phyloP scores from a whole-genome alignment of 2,113 vertebrate species.

The Thalassarche chlororhynchos region DNA sequence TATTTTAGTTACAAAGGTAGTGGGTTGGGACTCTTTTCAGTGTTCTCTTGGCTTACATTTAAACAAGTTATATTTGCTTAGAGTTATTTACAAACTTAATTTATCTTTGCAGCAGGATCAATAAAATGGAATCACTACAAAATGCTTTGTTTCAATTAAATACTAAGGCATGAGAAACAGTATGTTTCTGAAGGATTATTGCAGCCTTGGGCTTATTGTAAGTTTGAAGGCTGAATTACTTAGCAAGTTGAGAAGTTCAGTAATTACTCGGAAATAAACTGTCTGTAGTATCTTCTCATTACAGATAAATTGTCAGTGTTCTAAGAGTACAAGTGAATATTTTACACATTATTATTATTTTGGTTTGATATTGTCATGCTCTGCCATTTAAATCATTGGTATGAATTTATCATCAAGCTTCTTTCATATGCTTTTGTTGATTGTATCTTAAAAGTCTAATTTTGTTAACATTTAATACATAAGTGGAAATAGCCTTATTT shows the following conservation, averaged over 20 bases:
- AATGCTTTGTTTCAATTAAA: slow-evolving; percentile 34
- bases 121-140: neutral
- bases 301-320: neutral
- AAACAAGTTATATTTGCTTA: neutral
- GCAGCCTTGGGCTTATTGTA: slow-evolving; percentile 36
- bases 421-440: neutral
- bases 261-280: slow-evolving; percentile 38
- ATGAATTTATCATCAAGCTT: neutral
- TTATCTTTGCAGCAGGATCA: neutral
- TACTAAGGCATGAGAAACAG: neutral
- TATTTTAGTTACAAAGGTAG: neutral
- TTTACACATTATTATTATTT: neutral
- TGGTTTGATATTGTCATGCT: neutral
- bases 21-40: neutral
- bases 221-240: slow-evolving; percentile 19
- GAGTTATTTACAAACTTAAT: slow-evolving; percentile 21
- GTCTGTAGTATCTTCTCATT: neutral
- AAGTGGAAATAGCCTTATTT: neutral
- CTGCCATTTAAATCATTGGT: neutral
- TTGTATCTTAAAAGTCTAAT: neutral
- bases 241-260: slow-evolving; percentile 11
- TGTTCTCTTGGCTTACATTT: neutral
- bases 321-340: neutral
- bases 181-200: slow-evolving; percentile 33
- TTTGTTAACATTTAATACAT: neutral